A percentile compares a stretch with the other conserved stretches of the same genome.
Conservation (phyloP, 1,140 invertebrate species). For the Pogonognathellus flavescens region DNA sequence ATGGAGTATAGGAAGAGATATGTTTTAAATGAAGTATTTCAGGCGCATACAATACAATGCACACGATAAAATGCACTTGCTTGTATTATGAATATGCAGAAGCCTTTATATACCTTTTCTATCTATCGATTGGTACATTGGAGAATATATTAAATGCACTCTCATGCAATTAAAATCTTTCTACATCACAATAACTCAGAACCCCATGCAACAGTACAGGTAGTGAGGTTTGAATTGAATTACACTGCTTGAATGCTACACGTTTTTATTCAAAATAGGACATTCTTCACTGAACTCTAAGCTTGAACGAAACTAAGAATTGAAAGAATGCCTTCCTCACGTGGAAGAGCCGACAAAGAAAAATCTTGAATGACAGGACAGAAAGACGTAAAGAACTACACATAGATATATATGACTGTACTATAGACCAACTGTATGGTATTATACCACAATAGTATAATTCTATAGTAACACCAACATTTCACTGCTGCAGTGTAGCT, state of each 20-base stretch:
- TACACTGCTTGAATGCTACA: background rate
- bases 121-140: background rate
- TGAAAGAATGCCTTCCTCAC: conserved; percentile 26
- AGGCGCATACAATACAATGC: too few relatives aligned
- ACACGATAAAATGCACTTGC: too few relatives aligned
- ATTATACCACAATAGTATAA: background rate
- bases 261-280: conserved; percentile 44
- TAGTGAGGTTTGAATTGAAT: conserved; percentile 31
- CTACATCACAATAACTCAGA: conserved; percentile 5
- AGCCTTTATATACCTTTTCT: too few relatives aligned
- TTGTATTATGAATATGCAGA: too few relatives aligned
- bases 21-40: too few relatives aligned
- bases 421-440: background rate
- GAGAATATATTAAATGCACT: conserved; percentile 10
- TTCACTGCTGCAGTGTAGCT: background rate
- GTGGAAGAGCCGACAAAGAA: conserved; percentile 45
- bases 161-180: conserved; percentile 36
- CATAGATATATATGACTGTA: conserved; percentile 35
- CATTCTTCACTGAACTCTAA: conserved; percentile 40
- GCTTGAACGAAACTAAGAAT: background rate
- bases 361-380: conserved; percentile 42
- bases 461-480: background rate
- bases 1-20: too few relatives aligned
- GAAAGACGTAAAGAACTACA: conserved; percentile 26
- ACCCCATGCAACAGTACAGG: conserved; percentile 8